Evolutionary conservation across 2,113 vertebrate genomes (phyloP).

Genomic region (Aphyosemion australe): DNA sequence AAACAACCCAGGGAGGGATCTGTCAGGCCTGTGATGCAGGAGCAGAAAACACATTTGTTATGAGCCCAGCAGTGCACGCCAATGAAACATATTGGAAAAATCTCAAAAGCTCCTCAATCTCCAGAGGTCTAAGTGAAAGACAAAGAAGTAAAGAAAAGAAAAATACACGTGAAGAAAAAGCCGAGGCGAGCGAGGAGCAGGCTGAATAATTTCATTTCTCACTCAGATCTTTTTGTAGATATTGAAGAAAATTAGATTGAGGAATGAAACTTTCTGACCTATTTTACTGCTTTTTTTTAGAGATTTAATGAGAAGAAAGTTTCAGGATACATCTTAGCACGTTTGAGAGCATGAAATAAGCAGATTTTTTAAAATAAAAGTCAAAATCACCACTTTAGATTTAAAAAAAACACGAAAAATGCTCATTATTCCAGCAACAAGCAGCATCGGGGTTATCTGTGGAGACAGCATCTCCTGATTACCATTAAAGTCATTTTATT

Average conservation of each 20-base stretch:
- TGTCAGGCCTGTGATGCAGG: slow-evolving; percentile 22
- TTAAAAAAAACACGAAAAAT: too few relatives aligned
- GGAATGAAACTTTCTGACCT: slow-evolving; percentile 46
- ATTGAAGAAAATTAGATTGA: slow-evolving; percentile 16
- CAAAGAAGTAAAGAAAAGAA: slow-evolving; percentile 30
- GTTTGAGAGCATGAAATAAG: background rate
- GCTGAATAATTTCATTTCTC: slow-evolving; percentile 60
- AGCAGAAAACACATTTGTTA: slow-evolving; percentile 45
- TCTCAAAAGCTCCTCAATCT: slow-evolving; percentile 25
- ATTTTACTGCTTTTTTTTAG: slow-evolving; percentile 27
- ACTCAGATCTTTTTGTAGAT: slow-evolving; percentile 20
- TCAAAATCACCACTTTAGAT: background rate
- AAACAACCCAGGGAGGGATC: slow-evolving; percentile 37
- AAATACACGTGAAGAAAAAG: slow-evolving; percentile 6
- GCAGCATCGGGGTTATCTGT: background rate
- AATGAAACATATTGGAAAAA: slow-evolving; percentile 32
- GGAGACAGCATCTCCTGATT: background rate
- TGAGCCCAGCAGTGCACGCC: slow-evolving; percentile 21
- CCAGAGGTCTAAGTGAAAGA: slow-evolving; percentile 28
- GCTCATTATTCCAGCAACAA: too few relatives aligned
- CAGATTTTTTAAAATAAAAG: background rate
- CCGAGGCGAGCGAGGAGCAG: slow-evolving; percentile 4
- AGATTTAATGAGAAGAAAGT: slow-evolving; percentile 17
- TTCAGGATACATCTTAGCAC: slow-evolving; percentile 6
- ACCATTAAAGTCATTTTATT: too few relatives aligned